Evolutionary conservation across 1,140 invertebrate species (phyloP).

Genomic region (Drosophila sp.): DNA sequence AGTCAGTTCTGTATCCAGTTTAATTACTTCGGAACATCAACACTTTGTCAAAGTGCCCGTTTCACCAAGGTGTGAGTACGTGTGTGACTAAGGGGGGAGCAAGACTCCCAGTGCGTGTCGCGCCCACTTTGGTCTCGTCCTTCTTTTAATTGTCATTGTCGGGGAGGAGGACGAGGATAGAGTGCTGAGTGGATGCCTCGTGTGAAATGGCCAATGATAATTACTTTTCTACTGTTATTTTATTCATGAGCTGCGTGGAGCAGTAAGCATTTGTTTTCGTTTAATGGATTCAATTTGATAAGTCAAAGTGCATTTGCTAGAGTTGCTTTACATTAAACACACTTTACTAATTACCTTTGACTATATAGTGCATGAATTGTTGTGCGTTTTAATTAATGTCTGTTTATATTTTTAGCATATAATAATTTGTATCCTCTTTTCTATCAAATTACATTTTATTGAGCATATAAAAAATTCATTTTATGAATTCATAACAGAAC

Average conservation of each 20-base stretch:
- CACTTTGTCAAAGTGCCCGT: constrained; percentile 78
- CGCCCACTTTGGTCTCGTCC: constrained; percentile 27
- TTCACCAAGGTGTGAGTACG: constrained; percentile 62
- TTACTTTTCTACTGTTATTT: constrained; percentile 68
- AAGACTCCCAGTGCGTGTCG: constrained; percentile 38
- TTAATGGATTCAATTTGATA: constrained; percentile 67
- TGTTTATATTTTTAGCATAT: too few relatives aligned
- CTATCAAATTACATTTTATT: too few relatives aligned
- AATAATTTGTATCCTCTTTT: too few relatives aligned
- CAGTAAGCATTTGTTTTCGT: constrained; percentile 62
- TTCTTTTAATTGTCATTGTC: constrained; percentile 63
- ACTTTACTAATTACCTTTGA: constrained; percentile 24
- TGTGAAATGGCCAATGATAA: constrained; percentile 73
- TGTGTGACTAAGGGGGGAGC: constrained; percentile 9
- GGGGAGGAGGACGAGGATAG: not conserved
- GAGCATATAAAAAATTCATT: too few relatives aligned
- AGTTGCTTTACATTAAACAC: constrained; percentile 1
- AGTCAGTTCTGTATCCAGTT: constrained; percentile 72
- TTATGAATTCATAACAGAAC: too few relatives aligned
- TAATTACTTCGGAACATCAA: constrained; percentile 82
- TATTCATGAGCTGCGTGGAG: constrained; percentile 66
- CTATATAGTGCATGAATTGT: not conserved
- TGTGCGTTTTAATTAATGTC: too few relatives aligned
- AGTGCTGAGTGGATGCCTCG: constrained; percentile 21
- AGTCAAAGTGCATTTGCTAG: constrained; percentile 48